phyloP scores from a whole-genome alignment of 2,888 invertebrate species.

The Dryomyza anilis region DNA sequence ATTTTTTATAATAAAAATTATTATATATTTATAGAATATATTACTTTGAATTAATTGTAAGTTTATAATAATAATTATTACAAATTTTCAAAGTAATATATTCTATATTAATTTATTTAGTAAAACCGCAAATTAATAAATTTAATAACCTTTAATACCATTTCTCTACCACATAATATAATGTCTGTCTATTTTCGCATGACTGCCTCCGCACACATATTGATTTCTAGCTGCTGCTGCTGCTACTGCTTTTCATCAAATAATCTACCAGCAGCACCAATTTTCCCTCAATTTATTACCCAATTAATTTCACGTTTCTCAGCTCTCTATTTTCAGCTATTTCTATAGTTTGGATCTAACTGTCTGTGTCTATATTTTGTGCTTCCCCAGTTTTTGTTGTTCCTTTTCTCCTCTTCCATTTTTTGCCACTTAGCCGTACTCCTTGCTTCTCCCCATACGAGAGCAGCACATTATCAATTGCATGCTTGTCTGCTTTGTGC shows the following conservation, averaged over 20 bases:
- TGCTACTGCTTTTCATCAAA: conserved; percentile 20
- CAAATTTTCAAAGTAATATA: too few species aligned
- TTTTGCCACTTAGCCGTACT: background rate
- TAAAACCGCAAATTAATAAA: too few species aligned
- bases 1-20: too few species aligned
- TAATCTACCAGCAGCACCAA: conserved; percentile 16
- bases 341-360: too few species aligned
- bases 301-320: conserved; percentile 13
- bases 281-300: conserved; percentile 16
- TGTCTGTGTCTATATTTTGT: background rate
- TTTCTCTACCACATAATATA: too few species aligned
- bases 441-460: background rate
- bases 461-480: conserved; percentile 4
- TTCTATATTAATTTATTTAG: too few species aligned
- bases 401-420: background rate
- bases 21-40: too few species aligned
- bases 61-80: background rate
- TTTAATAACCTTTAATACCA: too few species aligned
- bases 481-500: background rate
- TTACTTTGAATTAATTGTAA: too few species aligned
- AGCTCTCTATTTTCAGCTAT: background rate
- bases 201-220: background rate
- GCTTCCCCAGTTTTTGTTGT: background rate
- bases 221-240: background rate
- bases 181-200: background rate